phyloP scores from a whole-genome alignment of 2,113 vertebrate genomes.

The Myodes glareolus region DNA sequence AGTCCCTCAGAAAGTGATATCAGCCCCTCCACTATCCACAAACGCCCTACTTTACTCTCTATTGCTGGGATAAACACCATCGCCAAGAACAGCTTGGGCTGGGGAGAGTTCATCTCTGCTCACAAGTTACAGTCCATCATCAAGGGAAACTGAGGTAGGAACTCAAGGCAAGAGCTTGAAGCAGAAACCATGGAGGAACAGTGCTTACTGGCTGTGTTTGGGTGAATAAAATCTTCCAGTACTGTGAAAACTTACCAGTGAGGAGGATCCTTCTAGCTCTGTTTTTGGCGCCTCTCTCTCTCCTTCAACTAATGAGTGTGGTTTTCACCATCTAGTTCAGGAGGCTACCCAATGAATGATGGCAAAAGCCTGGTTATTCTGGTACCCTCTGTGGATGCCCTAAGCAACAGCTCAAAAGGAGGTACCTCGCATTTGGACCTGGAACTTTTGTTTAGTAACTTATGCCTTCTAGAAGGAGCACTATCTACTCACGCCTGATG shows the following conservation, averaged over 20 bases:
- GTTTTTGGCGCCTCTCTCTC: fast-evolving
- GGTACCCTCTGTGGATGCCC: neutral
- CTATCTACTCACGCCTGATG: no score
- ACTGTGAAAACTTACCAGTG: neutral
- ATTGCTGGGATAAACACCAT: neutral
- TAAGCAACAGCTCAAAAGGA: neutral
- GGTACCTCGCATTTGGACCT: neutral
- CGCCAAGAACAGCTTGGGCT: neutral
- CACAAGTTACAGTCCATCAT: neutral
- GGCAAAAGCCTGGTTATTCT: neutral
- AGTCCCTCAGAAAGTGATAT: neutral
- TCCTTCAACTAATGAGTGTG: neutral
- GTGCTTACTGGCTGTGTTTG: no score
- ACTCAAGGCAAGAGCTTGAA: neutral
- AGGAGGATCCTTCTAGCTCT: neutral
- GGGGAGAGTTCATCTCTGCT: neutral
- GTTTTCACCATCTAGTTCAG: no score
- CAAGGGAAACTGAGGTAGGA: neutral
- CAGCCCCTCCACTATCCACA: no score
- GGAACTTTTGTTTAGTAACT: neutral
- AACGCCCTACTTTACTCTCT: neutral
- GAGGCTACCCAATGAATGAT: neutral
- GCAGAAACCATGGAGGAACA: neutral
- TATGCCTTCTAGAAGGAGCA: neutral
- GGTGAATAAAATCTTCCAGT: neutral